Base-by-base conservation (phyloP, 2,888 invertebrate species). In the Balanococcus diminutus region DNA sequence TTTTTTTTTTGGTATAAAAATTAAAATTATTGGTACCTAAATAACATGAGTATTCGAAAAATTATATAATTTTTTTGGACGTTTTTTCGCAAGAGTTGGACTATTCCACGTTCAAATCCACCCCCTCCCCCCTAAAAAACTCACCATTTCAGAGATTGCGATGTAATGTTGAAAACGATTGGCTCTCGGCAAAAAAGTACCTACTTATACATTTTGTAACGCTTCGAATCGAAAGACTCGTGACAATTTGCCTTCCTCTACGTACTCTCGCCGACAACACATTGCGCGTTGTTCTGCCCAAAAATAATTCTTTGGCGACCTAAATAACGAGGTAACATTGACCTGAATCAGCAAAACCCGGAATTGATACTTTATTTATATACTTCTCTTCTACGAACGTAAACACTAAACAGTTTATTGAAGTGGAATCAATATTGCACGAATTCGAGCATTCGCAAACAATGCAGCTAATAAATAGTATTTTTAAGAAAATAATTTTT, bases 341-440 rank as follows among this genome's bases (percentile, higher is more conserved):
- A 75, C 75, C 75, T 75, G 75, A 75, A 75, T 75, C 75, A 75
- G 75, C 67, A 16, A 67, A 31, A 67, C 67, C 75, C 75, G 75
- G 75, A 75, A 75, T 75, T 75, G 16, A 67, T 67, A 11, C 25
- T 67, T 67, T 67, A 67, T 56, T 56, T 67, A 67, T 67, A 25
- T 11, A 25, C 61, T 67, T 56, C 56, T 56, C 61, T 67, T 56
- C 56, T 56, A 72, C 75, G 75, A 75, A 75, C 31, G 25, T 75
- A 75, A 75, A 75, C 75, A 32, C 2, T 75, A 75, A 75, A 75
- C 75, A 32, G 4, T 75, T 75, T 75, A 32, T n/a, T n/a, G 32
- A 75, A 31, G 75, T 36, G 16, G 14, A 32, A 75, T 75, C 75
- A 32, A 75, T 75, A 75, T n/a, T 8, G 14, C 67, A 14, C 75